These are phyloP conservation scores for Pseudanteris insignis DNA, from an alignment of 2,888 invertebrate genomes.

Conservation along the genomic window DNA sequence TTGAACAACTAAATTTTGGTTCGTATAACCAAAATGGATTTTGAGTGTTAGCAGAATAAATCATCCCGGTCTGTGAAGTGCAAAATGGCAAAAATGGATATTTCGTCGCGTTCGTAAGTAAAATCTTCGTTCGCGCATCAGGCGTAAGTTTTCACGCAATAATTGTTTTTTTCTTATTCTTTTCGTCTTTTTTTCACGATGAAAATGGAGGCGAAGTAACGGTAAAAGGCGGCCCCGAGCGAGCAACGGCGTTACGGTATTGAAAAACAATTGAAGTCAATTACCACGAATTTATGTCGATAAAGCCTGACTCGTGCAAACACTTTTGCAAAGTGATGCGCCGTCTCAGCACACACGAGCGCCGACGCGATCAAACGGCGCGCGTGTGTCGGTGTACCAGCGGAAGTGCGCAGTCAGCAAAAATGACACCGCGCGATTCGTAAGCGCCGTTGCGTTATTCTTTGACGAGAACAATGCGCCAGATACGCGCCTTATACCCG, in stretches of 20 bases:
- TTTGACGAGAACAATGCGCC: slow-evolving; percentile 26
- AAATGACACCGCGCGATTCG: slow-evolving; percentile 30
- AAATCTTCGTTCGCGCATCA: too few relatives aligned
- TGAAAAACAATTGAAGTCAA: slow-evolving; percentile 21
- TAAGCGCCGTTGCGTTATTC: slow-evolving; percentile 21
- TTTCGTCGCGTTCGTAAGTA: too few relatives aligned
- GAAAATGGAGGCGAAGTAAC: background rate
- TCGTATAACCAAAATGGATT: too few relatives aligned
- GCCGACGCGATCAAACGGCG: slow-evolving; percentile 4
- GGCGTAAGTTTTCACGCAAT: too few relatives aligned
- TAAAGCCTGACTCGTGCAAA: slow-evolving; percentile 17
- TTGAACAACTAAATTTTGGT: too few relatives aligned
- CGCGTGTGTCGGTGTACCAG: too few relatives aligned
- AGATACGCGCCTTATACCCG: slow-evolving; percentile 2
- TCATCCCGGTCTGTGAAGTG: too few relatives aligned
- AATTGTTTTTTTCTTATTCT: too few relatives aligned
- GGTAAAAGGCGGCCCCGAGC: background rate
- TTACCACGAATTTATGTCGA: slow-evolving; percentile 23
- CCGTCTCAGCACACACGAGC: slow-evolving; percentile 15
- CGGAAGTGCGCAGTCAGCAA: slow-evolving; percentile 33
- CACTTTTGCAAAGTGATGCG: slow-evolving; percentile 27
- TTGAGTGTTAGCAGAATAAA: too few relatives aligned
- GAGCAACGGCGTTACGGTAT: slow-evolving; percentile 5
- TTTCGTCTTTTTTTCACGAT: too few relatives aligned
- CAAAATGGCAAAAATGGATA: too few relatives aligned